Base-by-base conservation (phyloP, 2,888 invertebrate genomes). In the Tetanocera ferruginea region DNA sequence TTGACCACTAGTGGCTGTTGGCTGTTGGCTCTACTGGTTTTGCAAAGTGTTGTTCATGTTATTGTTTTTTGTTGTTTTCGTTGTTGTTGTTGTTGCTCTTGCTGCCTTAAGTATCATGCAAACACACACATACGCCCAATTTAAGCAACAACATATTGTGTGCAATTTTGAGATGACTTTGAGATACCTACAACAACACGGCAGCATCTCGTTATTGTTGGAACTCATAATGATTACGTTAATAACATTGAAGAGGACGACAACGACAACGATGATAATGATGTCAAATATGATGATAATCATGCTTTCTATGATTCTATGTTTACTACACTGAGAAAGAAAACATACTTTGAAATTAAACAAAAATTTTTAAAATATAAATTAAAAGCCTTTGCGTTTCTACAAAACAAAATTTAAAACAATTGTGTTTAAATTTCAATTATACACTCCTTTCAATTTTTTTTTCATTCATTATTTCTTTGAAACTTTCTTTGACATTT, bases 1-100 rank as follows among this genome's bases (percentile, higher is more conserved):
- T 17, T 31, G 66, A 37, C 34, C 66, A 37, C 66, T 43, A 66
- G 8, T 37, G 67, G 67, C 67, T 25, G 23, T 9, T 19, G 67
- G 67, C 67, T 67, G 67, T 49, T 19, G 19, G 37, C 49, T 67
- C 49, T 67, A 49, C 49, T 37, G 49, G 67, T 64, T 60, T n/a
- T 64, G 14, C n/a, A 31, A 31, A 34, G 31, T 34, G 19, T 64
- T 49, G 67, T 67, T 49, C 34, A 43, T 37, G 67, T 67, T 67
- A 43, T 25, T 67, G 67, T 43, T 67, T n/a, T 62, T 43, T 67
- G 8, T 62, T 28, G 25, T 25, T 28, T 5, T n/a, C 19, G 62
- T 28, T 62, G 43, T 43, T 67, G 5, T 67, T 49, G 25, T 49
- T 19, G 43, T 43, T 55, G 37, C 37, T 37, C 37, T 37, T 8